Evolutionary conservation across 2,888 invertebrate genomes (phyloP).

Genomic region (Enoplolaimus lenunculus): DNA sequence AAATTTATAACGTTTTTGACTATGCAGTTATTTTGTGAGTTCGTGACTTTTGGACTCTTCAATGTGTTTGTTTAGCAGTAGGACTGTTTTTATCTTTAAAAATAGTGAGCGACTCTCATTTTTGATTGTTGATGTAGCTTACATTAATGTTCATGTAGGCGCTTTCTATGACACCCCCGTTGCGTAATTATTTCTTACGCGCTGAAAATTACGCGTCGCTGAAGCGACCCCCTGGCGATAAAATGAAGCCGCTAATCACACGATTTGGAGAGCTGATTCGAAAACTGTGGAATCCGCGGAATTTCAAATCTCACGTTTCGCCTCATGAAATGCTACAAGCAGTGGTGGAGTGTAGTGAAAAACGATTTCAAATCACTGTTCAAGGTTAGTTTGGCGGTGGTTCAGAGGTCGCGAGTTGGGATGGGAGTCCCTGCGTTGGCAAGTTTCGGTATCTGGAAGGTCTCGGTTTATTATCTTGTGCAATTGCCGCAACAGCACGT

Average conservation of each 20-base stretch:
- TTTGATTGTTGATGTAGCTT: conserved; percentile 17
- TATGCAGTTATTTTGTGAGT: too few relatives aligned
- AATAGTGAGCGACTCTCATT: neutral
- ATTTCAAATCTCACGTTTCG: conserved; percentile 97
- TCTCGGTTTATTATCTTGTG: too few relatives aligned
- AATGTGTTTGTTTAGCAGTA: too few relatives aligned
- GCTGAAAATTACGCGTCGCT: conserved; percentile 72
- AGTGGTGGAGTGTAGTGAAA: conserved; percentile 79
- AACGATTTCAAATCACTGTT: conserved; percentile 92
- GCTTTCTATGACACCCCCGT: conserved; percentile 78
- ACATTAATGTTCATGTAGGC: conserved; percentile 50
- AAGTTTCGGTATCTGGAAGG: too few relatives aligned
- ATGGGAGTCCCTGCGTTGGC: too few relatives aligned
- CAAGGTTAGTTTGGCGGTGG: conserved; percentile 54
- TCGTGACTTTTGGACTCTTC: too few relatives aligned
- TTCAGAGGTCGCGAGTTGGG: too few relatives aligned
- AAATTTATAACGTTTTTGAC: too few relatives aligned
- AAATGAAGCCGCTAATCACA: conserved; percentile 66
- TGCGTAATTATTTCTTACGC: conserved; percentile 82
- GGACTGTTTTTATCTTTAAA: too few relatives aligned
- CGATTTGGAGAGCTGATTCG: conserved; percentile 83
- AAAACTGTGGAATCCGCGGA: conserved; percentile 95
- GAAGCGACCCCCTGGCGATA: conserved; percentile 86
- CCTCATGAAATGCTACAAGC: conserved; percentile 97
- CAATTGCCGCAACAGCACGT: too few relatives aligned